Evolutionary conservation across 2,888 invertebrate species (phyloP).

Genomic region (Xanthia icteritia): DNA sequence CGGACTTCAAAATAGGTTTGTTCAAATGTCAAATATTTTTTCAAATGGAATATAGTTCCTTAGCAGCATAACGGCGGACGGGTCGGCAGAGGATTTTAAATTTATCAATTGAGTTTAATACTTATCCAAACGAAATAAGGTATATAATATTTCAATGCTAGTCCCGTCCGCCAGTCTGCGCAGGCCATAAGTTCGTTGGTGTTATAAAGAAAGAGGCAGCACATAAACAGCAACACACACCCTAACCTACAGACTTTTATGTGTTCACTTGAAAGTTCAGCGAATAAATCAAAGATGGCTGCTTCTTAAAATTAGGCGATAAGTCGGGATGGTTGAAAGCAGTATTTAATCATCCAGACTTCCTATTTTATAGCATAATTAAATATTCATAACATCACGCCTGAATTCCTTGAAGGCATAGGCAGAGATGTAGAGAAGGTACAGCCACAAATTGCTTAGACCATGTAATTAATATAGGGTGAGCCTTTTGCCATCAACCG

Average conservation of each 20-base stretch:
- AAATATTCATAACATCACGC: background rate
- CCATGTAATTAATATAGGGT: background rate
- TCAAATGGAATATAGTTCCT: too few relatives aligned
- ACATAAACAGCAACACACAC: background rate
- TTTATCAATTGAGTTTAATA: too few relatives aligned
- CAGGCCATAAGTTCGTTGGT: background rate
- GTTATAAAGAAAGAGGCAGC: constrained; percentile 1
- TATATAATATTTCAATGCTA: too few relatives aligned
- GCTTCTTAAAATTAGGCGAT: constrained; percentile 10
- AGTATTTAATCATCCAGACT: background rate
- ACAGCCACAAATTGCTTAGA: background rate
- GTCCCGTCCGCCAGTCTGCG: too few relatives aligned
- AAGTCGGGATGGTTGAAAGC: constrained; percentile 10
- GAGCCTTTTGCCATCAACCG: background rate
- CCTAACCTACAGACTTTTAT: constrained; percentile 42
- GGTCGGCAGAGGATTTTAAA: too few relatives aligned
- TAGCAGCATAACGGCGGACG: background rate
- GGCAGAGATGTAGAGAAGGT: background rate
- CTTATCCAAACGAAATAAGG: too few relatives aligned
- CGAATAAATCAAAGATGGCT: background rate
- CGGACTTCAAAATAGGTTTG: too few relatives aligned
- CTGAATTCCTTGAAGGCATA: background rate
- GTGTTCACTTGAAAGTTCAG: constrained; percentile 44
- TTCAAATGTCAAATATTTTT: too few relatives aligned
- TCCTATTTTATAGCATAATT: background rate